Evolutionary conservation across 2,888 invertebrate species (phyloP), one percentile per base, ranked within the genome.

Genomic region (Agriopis leucophaearia): DNA sequence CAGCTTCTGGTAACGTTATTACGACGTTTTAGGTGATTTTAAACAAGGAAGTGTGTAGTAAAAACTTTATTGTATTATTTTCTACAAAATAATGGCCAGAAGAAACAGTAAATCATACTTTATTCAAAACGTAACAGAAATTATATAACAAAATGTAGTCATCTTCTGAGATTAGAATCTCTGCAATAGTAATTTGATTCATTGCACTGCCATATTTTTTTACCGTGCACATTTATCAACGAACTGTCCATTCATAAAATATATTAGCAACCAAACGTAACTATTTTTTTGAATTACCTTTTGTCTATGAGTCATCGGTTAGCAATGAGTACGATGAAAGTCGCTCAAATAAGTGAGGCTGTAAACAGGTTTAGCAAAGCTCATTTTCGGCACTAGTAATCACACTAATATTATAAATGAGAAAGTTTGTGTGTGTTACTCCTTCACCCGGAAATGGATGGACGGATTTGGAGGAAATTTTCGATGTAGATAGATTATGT

Each of bases 91-190:
- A 56, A 62, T n/a, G 47, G 50, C 36, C 54, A 74, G 73, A 56
- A 59, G 54, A 54, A 64, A 55, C 71, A 73, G 74, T 76, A 57
- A 61, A 70, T 72, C 62, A 62, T 58, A 61, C 51, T 59, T 69
- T 52, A 75, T 78, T 79, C 38, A 27, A 38, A 54, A 57, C 71
- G 57, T 69, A 69, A 69, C 10, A 40, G 18, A 56, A 45, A 51
- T 69, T 55, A 68, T 40, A 18, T 64, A 64, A 64, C 57, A 0
- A 42, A 64, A 55, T 42, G 42, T 64, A 47, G 48, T 47, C 66
- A 67, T 67, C 54, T 51, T n/a, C 27, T 5, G 15, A 55, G 36
- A 58, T 61, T 7, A n/a, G 40, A 57, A 56, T 50, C 58, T 60
- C 40, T 55, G 48, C 27, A 58, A 61, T 60, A 56, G 15, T 44